phyloP scores from a whole-genome alignment of 1,140 invertebrate species.

The Lamellibrachia luymesi region DNA sequence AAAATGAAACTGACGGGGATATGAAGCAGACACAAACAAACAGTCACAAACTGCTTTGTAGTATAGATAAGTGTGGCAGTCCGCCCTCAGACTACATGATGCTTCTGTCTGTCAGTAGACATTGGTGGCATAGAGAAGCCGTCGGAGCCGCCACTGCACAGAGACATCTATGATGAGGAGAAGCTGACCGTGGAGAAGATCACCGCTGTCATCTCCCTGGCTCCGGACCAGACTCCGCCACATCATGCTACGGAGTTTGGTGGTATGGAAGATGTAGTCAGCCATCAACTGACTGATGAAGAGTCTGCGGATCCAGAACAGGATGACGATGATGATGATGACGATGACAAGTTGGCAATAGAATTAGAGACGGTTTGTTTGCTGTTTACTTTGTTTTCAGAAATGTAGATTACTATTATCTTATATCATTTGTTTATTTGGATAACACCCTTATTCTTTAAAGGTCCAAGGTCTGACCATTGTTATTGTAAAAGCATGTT shows the following conservation, averaged over 20 bases:
- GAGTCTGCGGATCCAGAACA: slow-evolving; percentile 66
- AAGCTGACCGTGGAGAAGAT: not conserved
- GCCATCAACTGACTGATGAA: not conserved
- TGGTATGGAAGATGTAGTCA: not conserved
- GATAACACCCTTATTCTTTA: too few relatives aligned
- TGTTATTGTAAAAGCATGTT: too few relatives aligned
- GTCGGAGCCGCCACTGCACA: not conserved
- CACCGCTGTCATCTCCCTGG: not conserved
- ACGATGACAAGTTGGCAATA: slow-evolving; percentile 36
- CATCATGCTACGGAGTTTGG: not conserved
- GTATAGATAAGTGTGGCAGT: not conserved
- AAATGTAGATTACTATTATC: too few relatives aligned
- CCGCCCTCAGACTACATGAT: not conserved
- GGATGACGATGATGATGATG: slow-evolving; percentile 56
- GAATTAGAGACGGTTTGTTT: slow-evolving; percentile 38
- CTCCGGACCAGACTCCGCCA: not conserved
- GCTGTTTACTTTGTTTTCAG: too few relatives aligned
- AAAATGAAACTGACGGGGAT: too few relatives aligned
- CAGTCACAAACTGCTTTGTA: not conserved
- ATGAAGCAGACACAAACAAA: too few relatives aligned
- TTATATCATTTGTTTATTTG: too few relatives aligned
- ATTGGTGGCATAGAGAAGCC: not conserved
- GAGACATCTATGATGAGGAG: not conserved
- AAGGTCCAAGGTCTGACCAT: too few relatives aligned
- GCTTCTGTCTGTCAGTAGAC: not conserved